Evolutionary conservation across 2,888 invertebrate genomes (phyloP), one percentile per base, ranked within the genome.

Genomic region (Criorhina ranunculi): DNA sequence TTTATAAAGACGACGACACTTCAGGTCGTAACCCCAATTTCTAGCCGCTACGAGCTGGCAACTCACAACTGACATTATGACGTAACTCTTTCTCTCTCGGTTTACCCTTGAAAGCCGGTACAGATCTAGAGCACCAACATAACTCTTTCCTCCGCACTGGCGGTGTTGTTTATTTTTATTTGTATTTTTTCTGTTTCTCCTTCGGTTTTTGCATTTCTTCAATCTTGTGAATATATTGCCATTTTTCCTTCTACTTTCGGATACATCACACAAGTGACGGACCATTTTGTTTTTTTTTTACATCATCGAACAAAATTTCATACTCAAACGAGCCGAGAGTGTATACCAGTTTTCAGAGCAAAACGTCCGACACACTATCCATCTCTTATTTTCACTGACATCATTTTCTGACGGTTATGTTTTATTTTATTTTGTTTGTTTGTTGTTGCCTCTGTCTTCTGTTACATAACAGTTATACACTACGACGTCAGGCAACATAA

Each of bases 91-190:
- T 72, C 51, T 55, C 72, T 72, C 51, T 55, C 72, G 62, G 66
- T 85, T 85, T 85, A 76, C 79, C 85, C 85, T 85, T 85, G 85
- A 85, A 85, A 85, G 79, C 80, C 80, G 75, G 85, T 85, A 85
- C 75, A 80, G 85, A 85, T 85, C 80, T 80, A 60, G 85, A 85
- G 75, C 85, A 80, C 69, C 57, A 66, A 55, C 79, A 79, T 75
- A 69, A 64, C 69, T 69, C 33, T 69, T 77, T 77, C 35, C 51
- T 42, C 60, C 67, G 59, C 51, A 51, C 51, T 67, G 55, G 33
- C 42, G 76, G 6, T 59, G 53, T n/a, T 31, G 57, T 55, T 40
- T 33, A 2, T 42, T n/a, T 44, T 51, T 62, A 31, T 55, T 62
- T 62, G 17, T 15, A 35, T 31, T 11, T 70, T n/a, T 29, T n/a